These are phyloP conservation scores for Zosterops hypoxanthus DNA, from an alignment of 2,113 vertebrate species.

Conservation along the genomic window DNA sequence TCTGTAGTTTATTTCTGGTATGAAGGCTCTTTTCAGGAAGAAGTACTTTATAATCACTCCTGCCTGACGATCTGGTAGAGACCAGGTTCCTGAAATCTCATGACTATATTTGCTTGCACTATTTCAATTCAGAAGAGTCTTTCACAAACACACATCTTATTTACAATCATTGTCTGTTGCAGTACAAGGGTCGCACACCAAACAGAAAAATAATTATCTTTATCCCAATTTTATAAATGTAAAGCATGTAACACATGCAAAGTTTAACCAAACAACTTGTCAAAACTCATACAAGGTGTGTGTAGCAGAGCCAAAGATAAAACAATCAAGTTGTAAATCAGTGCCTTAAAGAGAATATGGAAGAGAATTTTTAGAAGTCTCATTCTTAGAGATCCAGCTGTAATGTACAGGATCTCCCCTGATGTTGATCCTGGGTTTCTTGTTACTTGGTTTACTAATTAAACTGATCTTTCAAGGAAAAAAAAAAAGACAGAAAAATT, in stretches of 20 bases:
- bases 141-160: background rate
- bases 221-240: background rate
- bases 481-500: background rate
- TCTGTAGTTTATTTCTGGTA: background rate
- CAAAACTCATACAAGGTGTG: background rate
- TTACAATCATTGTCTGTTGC: background rate
- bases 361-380: background rate
- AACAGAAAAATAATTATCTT: background rate
- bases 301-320: background rate
- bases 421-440: background rate
- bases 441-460: background rate
- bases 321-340: background rate
- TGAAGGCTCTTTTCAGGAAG: background rate
- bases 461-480: background rate
- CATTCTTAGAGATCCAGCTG: background rate
- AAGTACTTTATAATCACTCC: background rate
- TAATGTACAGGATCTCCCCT: background rate
- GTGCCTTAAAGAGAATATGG: background rate
- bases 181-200: background rate
- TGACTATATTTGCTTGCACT: background rate
- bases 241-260: background rate
- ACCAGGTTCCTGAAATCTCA: background rate
- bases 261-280: background rate
- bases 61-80: background rate
- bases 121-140: background rate